These are phyloP conservation scores for Rousettus leschenaultii DNA, from an alignment of 2,113 vertebrate species.

Conservation along the genomic window DNA sequence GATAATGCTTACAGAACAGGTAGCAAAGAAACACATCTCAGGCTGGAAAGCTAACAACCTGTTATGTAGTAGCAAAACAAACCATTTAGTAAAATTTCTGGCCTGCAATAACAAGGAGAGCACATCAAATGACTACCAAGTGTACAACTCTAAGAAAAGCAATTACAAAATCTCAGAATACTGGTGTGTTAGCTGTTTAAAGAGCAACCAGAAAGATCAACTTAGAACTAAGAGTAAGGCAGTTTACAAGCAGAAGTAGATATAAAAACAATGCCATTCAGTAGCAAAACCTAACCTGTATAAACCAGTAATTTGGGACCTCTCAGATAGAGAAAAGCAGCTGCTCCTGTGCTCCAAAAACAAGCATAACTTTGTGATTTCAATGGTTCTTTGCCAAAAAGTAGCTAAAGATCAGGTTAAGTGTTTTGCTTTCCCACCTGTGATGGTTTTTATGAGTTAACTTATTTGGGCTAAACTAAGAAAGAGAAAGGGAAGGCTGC, in stretches of 20 bases:
- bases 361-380: neutral
- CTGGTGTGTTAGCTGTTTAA: neutral
- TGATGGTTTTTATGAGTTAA: neutral
- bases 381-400: neutral
- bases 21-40: neutral
- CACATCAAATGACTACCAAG: neutral
- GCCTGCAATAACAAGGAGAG: neutral
- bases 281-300: neutral
- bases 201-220: neutral
- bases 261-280: neutral
- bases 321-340: neutral
- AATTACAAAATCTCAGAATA: conserved; percentile 21
- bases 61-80: neutral
- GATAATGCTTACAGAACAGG: neutral
- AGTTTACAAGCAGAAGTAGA: neutral
- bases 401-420: neutral
- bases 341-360: neutral
- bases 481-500: neutral
- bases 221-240: neutral
- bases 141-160: neutral
- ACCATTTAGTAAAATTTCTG: neutral
- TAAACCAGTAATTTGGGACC: neutral
- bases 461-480: neutral
- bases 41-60: neutral
- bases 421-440: neutral